Evolutionary conservation across 2,113 vertebrate species (phyloP).

Genomic region (Elgaria multicarinata): DNA sequence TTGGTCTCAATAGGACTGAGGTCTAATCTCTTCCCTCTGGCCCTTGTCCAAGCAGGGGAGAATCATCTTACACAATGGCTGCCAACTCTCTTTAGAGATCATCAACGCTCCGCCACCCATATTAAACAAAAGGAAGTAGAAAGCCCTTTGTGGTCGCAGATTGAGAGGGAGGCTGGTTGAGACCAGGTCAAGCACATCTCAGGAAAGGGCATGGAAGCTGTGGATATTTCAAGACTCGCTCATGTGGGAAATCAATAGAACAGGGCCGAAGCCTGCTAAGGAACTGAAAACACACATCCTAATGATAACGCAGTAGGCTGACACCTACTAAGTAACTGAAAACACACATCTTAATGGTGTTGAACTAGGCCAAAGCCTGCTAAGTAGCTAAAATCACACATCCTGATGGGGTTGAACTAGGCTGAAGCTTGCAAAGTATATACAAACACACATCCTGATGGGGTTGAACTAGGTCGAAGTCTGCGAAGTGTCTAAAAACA

Average conservation of each 20-base stretch:
- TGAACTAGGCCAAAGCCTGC: background rate
- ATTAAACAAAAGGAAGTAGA: fast-evolving
- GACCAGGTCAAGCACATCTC: background rate
- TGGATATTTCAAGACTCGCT: background rate
- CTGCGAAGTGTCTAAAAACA: too few species aligned
- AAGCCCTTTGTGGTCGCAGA: fast-evolving
- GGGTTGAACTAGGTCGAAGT: too few species aligned
- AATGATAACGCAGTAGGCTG: background rate
- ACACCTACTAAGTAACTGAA: background rate
- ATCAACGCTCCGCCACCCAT: fast-evolving
- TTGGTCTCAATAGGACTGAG: background rate
- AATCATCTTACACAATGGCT: fast-evolving
- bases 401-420: too few species aligned
- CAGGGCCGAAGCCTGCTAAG: background rate
- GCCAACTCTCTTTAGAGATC: background rate
- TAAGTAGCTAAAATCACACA: too few species aligned
- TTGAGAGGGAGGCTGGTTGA: fast-evolving
- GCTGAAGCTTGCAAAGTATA: too few species aligned
- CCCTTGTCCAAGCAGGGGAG: background rate
- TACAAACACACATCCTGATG: too few species aligned
- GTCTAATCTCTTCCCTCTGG: background rate
- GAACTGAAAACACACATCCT: background rate
- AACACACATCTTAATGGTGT: background rate
- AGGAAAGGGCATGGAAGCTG: fast-evolving
- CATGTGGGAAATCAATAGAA: background rate